Conservation (phyloP, 2,888 invertebrate genomes). For the Dyspetes luteomarginatus region DNA sequence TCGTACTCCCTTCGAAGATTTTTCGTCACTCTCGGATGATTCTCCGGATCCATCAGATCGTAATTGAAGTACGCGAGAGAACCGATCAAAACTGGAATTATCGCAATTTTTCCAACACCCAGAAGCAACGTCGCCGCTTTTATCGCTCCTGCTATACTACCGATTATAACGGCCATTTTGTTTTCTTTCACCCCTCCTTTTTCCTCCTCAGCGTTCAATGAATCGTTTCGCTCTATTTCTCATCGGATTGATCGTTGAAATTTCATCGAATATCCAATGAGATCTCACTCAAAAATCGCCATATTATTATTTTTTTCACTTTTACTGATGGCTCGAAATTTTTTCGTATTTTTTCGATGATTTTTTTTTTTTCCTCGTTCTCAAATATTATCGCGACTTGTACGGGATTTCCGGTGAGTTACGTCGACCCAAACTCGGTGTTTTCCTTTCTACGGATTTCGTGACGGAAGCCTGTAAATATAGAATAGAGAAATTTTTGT, state of each 20-base stretch:
- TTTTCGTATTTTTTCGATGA: too few species aligned
- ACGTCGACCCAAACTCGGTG: conserved; percentile 20
- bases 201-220: conserved; percentile 26
- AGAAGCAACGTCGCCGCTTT: conserved; percentile 89
- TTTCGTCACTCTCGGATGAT: conserved; percentile 88
- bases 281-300: too few species aligned
- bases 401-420: neutral
- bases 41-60: conserved; percentile 93
- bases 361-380: too few species aligned
- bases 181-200: conserved; percentile 24
- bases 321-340: too few species aligned
- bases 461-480: conserved; percentile 55
- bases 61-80: conserved; percentile 93
- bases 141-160: conserved; percentile 87
- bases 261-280: too few species aligned
- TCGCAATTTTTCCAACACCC: conserved; percentile 89
- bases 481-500: conserved; percentile 41
- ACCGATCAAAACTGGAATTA: conserved; percentile 90
- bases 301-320: too few species aligned
- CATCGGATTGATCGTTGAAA: too few species aligned
- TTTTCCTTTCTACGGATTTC: conserved; percentile 48
- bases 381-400: too few species aligned
- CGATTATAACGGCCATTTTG: conserved; percentile 79
- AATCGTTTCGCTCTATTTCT: conserved; percentile 9
- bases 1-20: conserved; percentile 89